A percentile compares a stretch with the other conserved stretches of the same genome.
Evolutionary conservation across 1,140 invertebrate species (phyloP).

Genomic region (Pararge aegeria): DNA sequence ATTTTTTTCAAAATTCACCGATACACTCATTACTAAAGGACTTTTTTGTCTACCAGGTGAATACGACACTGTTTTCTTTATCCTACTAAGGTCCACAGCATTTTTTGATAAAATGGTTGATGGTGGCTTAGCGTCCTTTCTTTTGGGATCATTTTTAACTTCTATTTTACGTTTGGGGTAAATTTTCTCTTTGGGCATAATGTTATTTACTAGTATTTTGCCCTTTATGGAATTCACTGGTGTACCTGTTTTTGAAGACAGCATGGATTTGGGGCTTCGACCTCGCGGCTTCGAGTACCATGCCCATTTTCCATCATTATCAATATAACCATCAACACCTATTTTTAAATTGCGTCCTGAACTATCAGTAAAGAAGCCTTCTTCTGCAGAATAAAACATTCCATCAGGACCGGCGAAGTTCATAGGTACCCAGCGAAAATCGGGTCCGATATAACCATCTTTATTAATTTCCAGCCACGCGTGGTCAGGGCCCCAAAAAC

Average conservation of each 20-base stretch:
- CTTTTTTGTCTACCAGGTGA: conserved; percentile 36
- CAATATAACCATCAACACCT: conserved; percentile 66
- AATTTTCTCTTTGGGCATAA: conserved; percentile 15
- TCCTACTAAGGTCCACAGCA: conserved; percentile 26
- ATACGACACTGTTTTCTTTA: conserved; percentile 41
- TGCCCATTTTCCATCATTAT: conserved; percentile 66
- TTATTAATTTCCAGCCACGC: conserved; percentile 68
- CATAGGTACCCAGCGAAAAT: conserved; percentile 68
- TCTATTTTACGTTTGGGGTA: conserved; percentile 8
- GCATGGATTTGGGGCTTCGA: conserved; percentile 46
- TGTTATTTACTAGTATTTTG: conserved; percentile 23
- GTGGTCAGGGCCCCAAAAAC: conserved; percentile 59
- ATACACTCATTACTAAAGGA: conserved; percentile 50
- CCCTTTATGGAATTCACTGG: conserved; percentile 20
- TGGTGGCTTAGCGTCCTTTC: conserved; percentile 30
- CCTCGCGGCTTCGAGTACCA: conserved; percentile 51
- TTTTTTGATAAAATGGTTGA: conserved; percentile 16
- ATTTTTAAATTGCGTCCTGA: conserved; percentile 49
- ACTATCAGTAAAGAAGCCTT: conserved; percentile 59
- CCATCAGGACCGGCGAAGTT: conserved; percentile 70
- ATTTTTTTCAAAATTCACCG: conserved; percentile 39
- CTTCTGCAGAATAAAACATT: conserved; percentile 63
- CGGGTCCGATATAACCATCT: conserved; percentile 67
- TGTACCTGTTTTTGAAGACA: conserved; percentile 27
- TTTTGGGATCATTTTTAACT: conserved; percentile 12